These are phyloP conservation scores for Anastrepha ludens DNA, from an alignment of 1,140 invertebrate genomes.

Conservation along the genomic window DNA sequence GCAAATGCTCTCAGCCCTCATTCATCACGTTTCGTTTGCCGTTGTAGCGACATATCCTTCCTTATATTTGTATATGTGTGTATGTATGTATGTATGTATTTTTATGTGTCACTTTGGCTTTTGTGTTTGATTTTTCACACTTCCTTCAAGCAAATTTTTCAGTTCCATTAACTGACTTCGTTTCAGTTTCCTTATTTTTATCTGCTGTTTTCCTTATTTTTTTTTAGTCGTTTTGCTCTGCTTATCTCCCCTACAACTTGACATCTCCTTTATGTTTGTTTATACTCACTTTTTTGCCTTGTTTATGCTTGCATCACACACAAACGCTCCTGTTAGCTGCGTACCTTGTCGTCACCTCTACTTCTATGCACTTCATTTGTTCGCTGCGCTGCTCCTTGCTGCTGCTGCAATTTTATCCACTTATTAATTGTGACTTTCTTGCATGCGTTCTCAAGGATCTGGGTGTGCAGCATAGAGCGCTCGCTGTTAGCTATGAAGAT, in stretches of 20 bases:
- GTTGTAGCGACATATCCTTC: not conserved
- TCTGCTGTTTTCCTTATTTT: not conserved
- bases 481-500: not conserved
- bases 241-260: slow-evolving; percentile 1
- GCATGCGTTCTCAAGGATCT: slow-evolving; percentile 11
- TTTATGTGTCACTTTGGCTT: slow-evolving; percentile 43
- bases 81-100: not conserved
- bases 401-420: not conserved
- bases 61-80: no score
- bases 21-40: not conserved
- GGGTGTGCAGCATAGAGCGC: not conserved
- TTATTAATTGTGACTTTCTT: slow-evolving; percentile 24
- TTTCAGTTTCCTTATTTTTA: not conserved
- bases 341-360: not conserved
- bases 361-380: slow-evolving; percentile 9
- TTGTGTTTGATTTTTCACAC: slow-evolving; percentile 45
- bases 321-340: not conserved
- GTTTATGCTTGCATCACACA: slow-evolving; percentile 5
- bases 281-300: not conserved
- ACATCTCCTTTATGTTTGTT: slow-evolving; percentile 2
- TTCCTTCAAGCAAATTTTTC: not conserved
- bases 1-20: not conserved
- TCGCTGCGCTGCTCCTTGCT: not conserved
- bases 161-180: not conserved
- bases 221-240: not conserved